Evolutionary conservation across 2,888 invertebrate species (phyloP).

Genomic region (Plutella xylostella): DNA sequence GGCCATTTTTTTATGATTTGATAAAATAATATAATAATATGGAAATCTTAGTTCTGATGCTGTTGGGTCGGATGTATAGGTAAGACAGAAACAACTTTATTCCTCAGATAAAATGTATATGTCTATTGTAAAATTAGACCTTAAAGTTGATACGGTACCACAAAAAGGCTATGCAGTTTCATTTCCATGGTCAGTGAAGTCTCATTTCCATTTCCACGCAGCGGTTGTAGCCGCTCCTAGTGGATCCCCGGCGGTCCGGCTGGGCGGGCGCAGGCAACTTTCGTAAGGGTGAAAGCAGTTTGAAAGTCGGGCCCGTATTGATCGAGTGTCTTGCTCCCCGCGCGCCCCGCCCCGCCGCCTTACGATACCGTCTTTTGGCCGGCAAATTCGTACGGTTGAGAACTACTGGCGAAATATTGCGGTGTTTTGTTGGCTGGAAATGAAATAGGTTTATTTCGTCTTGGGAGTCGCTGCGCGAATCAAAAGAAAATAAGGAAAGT

Average conservation of each 20-base stretch:
- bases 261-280: slow-evolving; percentile 63
- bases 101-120: too few relatives aligned
- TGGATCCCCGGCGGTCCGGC: slow-evolving; percentile 31
- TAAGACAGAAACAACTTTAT: too few relatives aligned
- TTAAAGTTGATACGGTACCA: slow-evolving; percentile 6
- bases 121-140: too few relatives aligned
- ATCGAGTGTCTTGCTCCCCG: slow-evolving; percentile 63
- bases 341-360: slow-evolving; percentile 25
- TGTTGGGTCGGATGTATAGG: too few relatives aligned
- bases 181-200: not conserved
- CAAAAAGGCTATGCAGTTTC: not conserved
- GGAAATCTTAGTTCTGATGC: too few relatives aligned
- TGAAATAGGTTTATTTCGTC: too few relatives aligned
- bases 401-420: not conserved
- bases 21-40: too few relatives aligned
- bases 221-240: slow-evolving; percentile 29
- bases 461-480: too few relatives aligned
- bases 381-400: not conserved
- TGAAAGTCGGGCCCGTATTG: slow-evolving; percentile 69
- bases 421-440: not conserved
- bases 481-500: too few relatives aligned
- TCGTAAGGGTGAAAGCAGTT: slow-evolving; percentile 70
- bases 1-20: too few relatives aligned
- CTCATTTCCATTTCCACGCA: not conserved
- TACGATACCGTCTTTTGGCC: too few relatives aligned